Base-by-base conservation (phyloP, 2,797 vertebrate species). In the Esox lucius region DNA sequence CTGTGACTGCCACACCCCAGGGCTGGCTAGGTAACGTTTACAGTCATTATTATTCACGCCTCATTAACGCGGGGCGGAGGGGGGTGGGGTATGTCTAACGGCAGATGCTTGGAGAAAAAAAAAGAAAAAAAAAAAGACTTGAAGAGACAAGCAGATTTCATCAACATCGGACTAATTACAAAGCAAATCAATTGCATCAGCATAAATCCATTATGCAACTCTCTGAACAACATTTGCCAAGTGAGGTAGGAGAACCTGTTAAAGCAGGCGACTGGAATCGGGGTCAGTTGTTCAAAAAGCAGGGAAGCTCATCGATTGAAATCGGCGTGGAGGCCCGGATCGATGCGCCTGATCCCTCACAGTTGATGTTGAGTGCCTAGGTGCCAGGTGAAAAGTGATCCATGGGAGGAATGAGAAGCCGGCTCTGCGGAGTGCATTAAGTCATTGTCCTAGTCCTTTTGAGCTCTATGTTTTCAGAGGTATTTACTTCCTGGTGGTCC, bases 301-400 rank as follows among this genome's bases (percentile, higher is more conserved):
- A 79, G 83, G 83, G 77, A 85, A 84, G 83, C 68, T 51, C 86
- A 90, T 90, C 78, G 89, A 90, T 90, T 85, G 70, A 39, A 75
- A 88, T 84, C 7, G 78, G 83, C 79, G 85, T 73, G 24, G 84
- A 81, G 83, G 84, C 83, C 64, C 68, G 70, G 59, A 87, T 92
- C 89, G 24, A 91, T 91, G 69, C 11, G 78, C 78, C 87, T 89
- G 87, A 88, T 91, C 89, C 84, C 84, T 89, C 79, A 86, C 86
- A 84, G 90, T 89, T 86, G 88, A 89, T 92, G 86, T 90, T 87
- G 87, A 89, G 83, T 84, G 84, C 83, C 22, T 82, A 88, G 87
- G 87, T 90, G 84, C 89, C 88, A 91, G 86, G 87, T 90, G 90
- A 86, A 91, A 92, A 90, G 86, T 89, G 84, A 92, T 88, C 84